Conservation (phyloP, 2,113 vertebrate species). For the Stigmatopora argus region DNA sequence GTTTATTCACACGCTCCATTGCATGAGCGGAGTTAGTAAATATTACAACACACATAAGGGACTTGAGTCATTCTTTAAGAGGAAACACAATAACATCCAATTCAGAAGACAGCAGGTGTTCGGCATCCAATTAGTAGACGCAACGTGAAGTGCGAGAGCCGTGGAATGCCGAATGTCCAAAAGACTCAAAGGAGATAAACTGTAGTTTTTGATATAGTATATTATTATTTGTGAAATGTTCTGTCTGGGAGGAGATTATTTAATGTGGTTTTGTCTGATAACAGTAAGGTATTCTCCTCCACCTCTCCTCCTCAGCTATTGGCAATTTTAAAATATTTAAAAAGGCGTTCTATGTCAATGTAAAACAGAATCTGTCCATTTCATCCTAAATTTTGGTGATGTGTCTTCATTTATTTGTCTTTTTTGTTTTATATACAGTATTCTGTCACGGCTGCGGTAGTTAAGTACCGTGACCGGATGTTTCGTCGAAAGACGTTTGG, state of each 20-base stretch:
- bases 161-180: slow-evolving; percentile 5
- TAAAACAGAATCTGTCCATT: too few species aligned
- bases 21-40: not conserved
- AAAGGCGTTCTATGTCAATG: too few species aligned
- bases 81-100: slow-evolving; percentile 7
- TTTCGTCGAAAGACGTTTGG: too few species aligned
- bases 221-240: not conserved
- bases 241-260: not conserved
- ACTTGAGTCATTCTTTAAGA: slow-evolving; percentile 1
- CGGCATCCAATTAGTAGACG: slow-evolving; percentile 30
- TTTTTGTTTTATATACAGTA: too few species aligned
- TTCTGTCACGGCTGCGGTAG: too few species aligned
- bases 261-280: not conserved
- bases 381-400: too few species aligned
- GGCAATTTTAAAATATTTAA: too few species aligned
- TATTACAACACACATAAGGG: not conserved
- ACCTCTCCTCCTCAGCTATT: not conserved
- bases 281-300: not conserved
- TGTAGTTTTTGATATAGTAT: slow-evolving; percentile 5
- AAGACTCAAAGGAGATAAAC: not conserved
- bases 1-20: not conserved
- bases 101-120: slow-evolving; percentile 33
- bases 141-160: slow-evolving; percentile 2
- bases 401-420: too few species aligned
- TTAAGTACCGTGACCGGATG: too few species aligned